These are phyloP conservation scores for Takifugu ocellatus DNA, from an alignment of 2,797 vertebrate genomes.

Conservation along the genomic window DNA sequence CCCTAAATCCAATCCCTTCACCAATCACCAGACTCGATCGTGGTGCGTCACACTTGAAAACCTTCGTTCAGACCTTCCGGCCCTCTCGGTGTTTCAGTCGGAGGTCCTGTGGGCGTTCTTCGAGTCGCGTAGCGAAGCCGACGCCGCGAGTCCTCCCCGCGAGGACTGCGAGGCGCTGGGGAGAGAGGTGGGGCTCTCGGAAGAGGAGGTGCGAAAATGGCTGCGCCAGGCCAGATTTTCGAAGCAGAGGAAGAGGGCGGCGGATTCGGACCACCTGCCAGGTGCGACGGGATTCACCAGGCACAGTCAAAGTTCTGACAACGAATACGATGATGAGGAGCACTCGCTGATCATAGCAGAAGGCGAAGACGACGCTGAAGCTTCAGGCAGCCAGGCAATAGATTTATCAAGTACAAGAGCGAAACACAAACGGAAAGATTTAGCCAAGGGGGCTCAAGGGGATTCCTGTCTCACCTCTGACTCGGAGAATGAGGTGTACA, in stretches of 20 bases:
- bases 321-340: slow-evolving; percentile 75
- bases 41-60: slow-evolving; percentile 33
- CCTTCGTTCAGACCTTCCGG: slow-evolving; percentile 56
- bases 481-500: slow-evolving; percentile 78
- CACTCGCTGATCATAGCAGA: slow-evolving; percentile 74
- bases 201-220: slow-evolving; percentile 76
- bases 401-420: slow-evolving; percentile 72
- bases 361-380: slow-evolving; percentile 67
- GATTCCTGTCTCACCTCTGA: slow-evolving; percentile 79
- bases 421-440: slow-evolving; percentile 51
- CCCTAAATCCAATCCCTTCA: slow-evolving; percentile 67
- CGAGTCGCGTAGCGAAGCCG: slow-evolving; percentile 77
- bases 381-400: slow-evolving; percentile 68
- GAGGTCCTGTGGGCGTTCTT: slow-evolving; percentile 81
- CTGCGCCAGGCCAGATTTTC: slow-evolving; percentile 65
- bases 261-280: slow-evolving; percentile 32
- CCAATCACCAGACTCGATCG: slow-evolving; percentile 54
- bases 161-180: slow-evolving; percentile 80
- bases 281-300: slow-evolving; percentile 12
- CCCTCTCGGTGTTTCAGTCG: slow-evolving; percentile 77
- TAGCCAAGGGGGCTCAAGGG: slow-evolving; percentile 57
- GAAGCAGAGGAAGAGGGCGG: slow-evolving; percentile 62
- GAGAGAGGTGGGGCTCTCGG: slow-evolving; percentile 76
- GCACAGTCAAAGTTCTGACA: slow-evolving; percentile 42
- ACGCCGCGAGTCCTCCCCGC: slow-evolving; percentile 72